phyloP scores from a whole-genome alignment of 2,797 vertebrate genomes.

The Poeciliopsis gracilis region DNA sequence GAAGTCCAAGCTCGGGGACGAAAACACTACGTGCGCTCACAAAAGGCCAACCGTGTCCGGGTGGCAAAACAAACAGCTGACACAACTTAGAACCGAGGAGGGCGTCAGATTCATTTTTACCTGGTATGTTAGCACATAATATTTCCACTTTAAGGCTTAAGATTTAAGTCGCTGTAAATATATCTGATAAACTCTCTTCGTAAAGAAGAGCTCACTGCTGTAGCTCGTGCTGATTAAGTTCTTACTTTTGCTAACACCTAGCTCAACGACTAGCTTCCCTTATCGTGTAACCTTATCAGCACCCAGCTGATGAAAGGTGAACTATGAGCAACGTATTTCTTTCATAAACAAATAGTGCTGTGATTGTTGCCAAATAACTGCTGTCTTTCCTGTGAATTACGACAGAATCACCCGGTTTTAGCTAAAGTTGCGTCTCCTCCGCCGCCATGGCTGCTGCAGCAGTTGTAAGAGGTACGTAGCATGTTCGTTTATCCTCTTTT shows the following conservation, averaged over 20 bases:
- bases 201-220: neutral
- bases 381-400: neutral
- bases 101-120: neutral
- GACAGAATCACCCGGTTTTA: conserved; percentile 24
- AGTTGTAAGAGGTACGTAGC: conserved; percentile 70
- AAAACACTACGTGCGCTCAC: accelerated
- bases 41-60: conserved; percentile 59
- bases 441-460: conserved; percentile 70
- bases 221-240: neutral
- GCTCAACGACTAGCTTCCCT: conserved; percentile 9
- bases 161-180: neutral
- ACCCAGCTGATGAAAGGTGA: conserved; percentile 13
- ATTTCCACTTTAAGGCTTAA: accelerated
- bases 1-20: accelerated
- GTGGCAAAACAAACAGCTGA: conserved; percentile 28
- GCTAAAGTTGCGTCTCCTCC: neutral
- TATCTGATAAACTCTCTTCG: neutral
- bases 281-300: conserved; percentile 18
- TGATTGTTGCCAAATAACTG: neutral
- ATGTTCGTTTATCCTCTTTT: neutral
- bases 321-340: conserved; percentile 7
- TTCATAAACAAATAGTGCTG: neutral
- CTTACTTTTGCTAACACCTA: conserved; percentile 1
- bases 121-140: conserved; percentile 26
- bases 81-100: neutral